Conservation (phyloP, 1,140 invertebrate genomes). For the Drosophila gunungcola region DNA sequence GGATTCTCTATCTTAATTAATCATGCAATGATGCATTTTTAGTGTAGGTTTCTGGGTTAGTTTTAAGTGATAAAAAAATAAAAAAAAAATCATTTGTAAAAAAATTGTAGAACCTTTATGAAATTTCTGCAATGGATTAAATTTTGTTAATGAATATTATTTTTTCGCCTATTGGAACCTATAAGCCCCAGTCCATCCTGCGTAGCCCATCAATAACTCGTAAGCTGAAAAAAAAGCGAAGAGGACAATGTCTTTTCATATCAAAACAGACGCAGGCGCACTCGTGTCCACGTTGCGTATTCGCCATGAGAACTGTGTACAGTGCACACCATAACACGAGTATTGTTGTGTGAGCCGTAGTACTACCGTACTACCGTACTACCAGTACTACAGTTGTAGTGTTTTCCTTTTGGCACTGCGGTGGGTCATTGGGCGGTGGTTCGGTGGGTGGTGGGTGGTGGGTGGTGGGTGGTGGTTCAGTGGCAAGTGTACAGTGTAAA, state of each 20-base stretch:
- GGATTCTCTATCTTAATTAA: no score
- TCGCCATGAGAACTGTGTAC: constrained; percentile 15
- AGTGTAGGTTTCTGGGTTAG: neutral
- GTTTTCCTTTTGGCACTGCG: neutral
- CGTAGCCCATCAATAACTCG: neutral
- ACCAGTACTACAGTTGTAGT: constrained; percentile 12
- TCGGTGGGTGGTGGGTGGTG: no score
- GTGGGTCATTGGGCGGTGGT: constrained; percentile 2
- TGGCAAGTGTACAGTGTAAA: neutral
- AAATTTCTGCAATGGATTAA: no score
- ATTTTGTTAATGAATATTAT: no score
- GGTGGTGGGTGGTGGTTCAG: neutral
- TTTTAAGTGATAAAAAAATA: no score
- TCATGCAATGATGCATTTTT: neutral
- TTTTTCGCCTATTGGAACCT: neutral
- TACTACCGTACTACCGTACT: constrained; percentile 31
- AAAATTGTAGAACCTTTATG: no score
- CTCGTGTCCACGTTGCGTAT: constrained; percentile 38
- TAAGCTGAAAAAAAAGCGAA: neutral
- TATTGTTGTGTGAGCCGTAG: constrained; percentile 22
- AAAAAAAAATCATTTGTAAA: no score
- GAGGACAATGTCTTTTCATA: constrained; percentile 47
- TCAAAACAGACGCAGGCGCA: constrained; percentile 53
- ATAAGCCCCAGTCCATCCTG: neutral
- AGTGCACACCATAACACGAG: neutral